Percentiles rank a stretch among this genome's conserved stretches.
phyloP scores from a whole-genome alignment of 2,888 invertebrate species.

The Leucophora obtusa region DNA sequence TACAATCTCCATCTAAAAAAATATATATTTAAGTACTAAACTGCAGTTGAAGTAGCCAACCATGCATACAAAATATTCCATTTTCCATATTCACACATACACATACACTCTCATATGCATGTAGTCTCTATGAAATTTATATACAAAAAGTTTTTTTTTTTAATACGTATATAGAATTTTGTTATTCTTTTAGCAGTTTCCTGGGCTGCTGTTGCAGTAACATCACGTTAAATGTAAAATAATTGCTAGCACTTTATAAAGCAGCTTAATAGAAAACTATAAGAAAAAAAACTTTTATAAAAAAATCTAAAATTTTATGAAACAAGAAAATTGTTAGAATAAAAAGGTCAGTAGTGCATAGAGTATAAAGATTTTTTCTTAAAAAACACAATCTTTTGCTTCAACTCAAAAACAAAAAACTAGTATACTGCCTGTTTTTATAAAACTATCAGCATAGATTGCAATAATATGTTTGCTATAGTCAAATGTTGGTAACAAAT shows the following conservation, averaged over 20 bases:
- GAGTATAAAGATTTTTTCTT: neutral
- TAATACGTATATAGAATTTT: constrained; percentile 20
- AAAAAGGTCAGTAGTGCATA: constrained; percentile 4
- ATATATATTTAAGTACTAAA: constrained; percentile 36
- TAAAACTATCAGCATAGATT: neutral
- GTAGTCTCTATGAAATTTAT: neutral
- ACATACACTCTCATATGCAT: constrained; percentile 18
- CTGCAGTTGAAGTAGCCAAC: constrained; percentile 49
- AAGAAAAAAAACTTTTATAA: constrained; percentile 29
- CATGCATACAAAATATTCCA: constrained; percentile 50
- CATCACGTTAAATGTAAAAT: constrained; percentile 57
- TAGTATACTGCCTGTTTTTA: neutral
- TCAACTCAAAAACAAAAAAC: neutral
- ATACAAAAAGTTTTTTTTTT: neutral
- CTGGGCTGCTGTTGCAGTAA: constrained; percentile 30
- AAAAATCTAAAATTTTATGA: constrained; percentile 10
- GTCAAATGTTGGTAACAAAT: neutral
- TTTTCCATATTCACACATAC: constrained; percentile 30
- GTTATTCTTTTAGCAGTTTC: constrained; percentile 9
- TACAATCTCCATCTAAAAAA: constrained; percentile 6
- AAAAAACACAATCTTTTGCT: neutral
- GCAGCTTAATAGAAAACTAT: constrained; percentile 48
- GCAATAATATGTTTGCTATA: neutral
- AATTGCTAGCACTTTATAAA: constrained; percentile 55
- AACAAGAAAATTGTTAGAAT: neutral